Evolutionary conservation across 35 echinoderm and acorn worm genomes (phyloP).

Genomic region (Lytechinus pictus): DNA sequence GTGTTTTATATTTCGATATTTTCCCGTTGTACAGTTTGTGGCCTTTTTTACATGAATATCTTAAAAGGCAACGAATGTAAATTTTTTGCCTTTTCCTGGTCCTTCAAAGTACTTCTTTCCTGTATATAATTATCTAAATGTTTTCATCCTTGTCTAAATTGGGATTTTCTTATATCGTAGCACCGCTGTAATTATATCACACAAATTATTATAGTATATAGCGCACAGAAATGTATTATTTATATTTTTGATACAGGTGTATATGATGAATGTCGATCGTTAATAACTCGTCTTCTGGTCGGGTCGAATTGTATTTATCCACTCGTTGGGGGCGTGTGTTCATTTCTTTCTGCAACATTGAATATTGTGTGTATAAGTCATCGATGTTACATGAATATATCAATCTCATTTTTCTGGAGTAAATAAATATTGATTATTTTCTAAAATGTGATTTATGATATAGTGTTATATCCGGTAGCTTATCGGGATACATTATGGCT

Average conservation of each 20-base stretch:
- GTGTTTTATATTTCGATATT: not conserved
- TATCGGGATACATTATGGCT: no score
- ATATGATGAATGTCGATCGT: not conserved
- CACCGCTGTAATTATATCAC: constrained; percentile 23
- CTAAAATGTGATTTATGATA: no score
- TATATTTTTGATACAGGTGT: constrained; percentile 36
- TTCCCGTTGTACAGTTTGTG: constrained; percentile 8
- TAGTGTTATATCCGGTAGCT: no score
- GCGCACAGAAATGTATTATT: constrained; percentile 22
- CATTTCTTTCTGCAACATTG: not conserved
- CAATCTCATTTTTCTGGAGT: not conserved
- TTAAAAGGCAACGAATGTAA: constrained; percentile 26
- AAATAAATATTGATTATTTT: no score
- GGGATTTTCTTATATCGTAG: not conserved
- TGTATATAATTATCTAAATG: not conserved
- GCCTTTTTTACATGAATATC: constrained; percentile 22
- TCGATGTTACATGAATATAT: not conserved
- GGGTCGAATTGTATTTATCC: not conserved
- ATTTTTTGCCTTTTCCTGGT: not conserved
- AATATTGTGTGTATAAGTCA: not conserved
- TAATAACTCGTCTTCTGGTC: not conserved
- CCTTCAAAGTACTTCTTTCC: constrained; percentile 18
- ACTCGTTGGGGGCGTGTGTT: not conserved
- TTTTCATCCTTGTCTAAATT: not conserved
- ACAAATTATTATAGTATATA: not conserved